Evolutionary conservation across 2,888 invertebrate genomes (phyloP), one percentile per base, ranked within the genome.

Genomic region (Dascillus cervinus): DNA sequence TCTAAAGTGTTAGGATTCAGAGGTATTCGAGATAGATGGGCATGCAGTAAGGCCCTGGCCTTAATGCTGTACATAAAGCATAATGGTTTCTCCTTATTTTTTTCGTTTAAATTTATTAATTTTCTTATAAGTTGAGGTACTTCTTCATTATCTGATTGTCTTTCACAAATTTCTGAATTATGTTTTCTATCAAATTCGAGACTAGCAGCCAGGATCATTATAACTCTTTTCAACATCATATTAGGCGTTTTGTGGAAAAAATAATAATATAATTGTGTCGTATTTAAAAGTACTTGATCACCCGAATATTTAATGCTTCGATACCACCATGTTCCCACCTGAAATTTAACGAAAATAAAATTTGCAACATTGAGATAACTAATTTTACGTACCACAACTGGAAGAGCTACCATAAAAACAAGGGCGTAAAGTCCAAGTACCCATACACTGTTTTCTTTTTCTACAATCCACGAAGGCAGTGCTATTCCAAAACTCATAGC

Each of bases 401-500:
- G 90, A 60, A 98, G 67, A 22, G 95, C 90, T 33, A 98, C 84
- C 96, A 99, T 98, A 64, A 99, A 98, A 1, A 98, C 87, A 28
- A 97, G 71, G 3, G 87, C 95, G 68, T 96, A 96, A 1, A 94
- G 72, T 3, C 94, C 94, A 26, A 96, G 72, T 3, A 95, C 96
- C 94, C 94, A 96, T 12, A 97, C 82, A 47, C 96, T 96, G 63
- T 99, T 98, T 66, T 98, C 94, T 63, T 97, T 95, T 59, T 97
- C 96, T 5, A 99, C 95, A 62, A 99, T 95, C 98, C 98, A 99
- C 31, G 97, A 96, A 3, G 98, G 98, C 30, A 99, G 65, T 4
- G 98, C 98, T 60, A 99, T 99, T 35, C 98, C 98, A 75, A 99
- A 98, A 52, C 91, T 92, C 81, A 95, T 97, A 12, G 95, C 97